Evolutionary conservation across 2,888 invertebrate species (phyloP).

Genomic region (Aethes cnicana): DNA sequence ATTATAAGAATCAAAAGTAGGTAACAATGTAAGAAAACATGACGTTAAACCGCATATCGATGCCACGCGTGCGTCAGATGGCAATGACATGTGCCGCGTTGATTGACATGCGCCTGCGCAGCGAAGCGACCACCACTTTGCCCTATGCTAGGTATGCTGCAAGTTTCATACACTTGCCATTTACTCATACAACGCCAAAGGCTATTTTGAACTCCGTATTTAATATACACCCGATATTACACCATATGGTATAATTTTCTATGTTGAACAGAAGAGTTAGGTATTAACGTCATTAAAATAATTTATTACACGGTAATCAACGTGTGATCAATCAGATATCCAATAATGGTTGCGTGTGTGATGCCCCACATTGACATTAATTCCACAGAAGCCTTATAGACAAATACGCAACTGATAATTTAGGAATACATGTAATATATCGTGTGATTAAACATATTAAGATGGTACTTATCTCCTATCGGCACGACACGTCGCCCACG

Average conservation of each 20-base stretch:
- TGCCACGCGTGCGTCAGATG: constrained; percentile 41
- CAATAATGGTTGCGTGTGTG: constrained; percentile 21
- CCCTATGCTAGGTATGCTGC: too few relatives aligned
- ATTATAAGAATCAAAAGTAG: too few relatives aligned
- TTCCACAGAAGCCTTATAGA: constrained; percentile 13
- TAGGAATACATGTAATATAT: constrained; percentile 21
- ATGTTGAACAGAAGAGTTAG: not conserved
- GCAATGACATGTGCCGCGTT: constrained; percentile 51
- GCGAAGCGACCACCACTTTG: constrained; percentile 18
- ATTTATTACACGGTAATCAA: constrained; percentile 28
- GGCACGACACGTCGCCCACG: constrained; percentile 42
- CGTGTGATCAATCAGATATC: constrained; percentile 25
- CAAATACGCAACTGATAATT: constrained; percentile 25
- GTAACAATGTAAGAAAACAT: not conserved
- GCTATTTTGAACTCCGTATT: too few relatives aligned
- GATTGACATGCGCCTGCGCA: constrained; percentile 45
- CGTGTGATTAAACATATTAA: too few relatives aligned
- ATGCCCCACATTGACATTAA: constrained; percentile 18
- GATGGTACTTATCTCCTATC: too few relatives aligned
- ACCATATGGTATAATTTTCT: constrained; percentile 17
- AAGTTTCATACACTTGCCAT: too few relatives aligned
- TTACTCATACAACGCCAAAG: too few relatives aligned
- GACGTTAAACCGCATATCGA: constrained; percentile 8
- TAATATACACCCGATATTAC: too few relatives aligned
- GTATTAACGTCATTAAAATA: constrained; percentile 24